phyloP scores from a whole-genome alignment of 2,888 invertebrate species.

The Bibio marci region DNA sequence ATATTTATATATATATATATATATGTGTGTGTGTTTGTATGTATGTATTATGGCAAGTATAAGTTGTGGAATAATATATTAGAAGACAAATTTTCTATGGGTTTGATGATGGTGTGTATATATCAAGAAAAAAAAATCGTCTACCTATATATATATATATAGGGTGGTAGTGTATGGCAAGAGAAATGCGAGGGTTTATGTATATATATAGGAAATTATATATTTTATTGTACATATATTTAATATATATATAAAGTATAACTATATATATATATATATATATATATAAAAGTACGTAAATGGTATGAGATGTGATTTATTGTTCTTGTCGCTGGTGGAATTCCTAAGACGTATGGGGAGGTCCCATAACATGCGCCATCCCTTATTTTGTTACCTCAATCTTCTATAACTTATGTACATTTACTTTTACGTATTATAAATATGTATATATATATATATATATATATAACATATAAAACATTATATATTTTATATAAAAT shows the following conservation, averaged over 20 bases:
- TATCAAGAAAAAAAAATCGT: too few species aligned
- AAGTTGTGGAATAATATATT: too few species aligned
- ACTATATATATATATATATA: neutral
- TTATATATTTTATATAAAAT: too few species aligned
- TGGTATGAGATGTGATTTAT: slow-evolving; percentile 21
- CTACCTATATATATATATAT: too few species aligned
- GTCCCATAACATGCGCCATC: slow-evolving; percentile 1
- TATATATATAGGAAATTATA: neutral
- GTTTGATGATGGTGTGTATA: too few species aligned
- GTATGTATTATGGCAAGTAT: too few species aligned
- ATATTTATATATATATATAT: too few species aligned
- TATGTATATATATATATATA: too few species aligned
- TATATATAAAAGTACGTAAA: neutral
- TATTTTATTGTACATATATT: neutral
- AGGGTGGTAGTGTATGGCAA: neutral
- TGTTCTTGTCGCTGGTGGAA: slow-evolving; percentile 18
- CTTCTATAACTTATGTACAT: neutral
- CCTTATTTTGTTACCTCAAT: slow-evolving; percentile 2
- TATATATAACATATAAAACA: too few species aligned
- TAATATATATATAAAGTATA: neutral
- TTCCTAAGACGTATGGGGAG: slow-evolving; percentile 7
- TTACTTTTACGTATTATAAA: too few species aligned
- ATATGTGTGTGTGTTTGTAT: too few species aligned
- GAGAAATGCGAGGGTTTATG: neutral
- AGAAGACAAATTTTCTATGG: too few species aligned